Evolutionary conservation across 2,113 vertebrate genomes (phyloP).

Genomic region (Sinosuthora webbiana): DNA sequence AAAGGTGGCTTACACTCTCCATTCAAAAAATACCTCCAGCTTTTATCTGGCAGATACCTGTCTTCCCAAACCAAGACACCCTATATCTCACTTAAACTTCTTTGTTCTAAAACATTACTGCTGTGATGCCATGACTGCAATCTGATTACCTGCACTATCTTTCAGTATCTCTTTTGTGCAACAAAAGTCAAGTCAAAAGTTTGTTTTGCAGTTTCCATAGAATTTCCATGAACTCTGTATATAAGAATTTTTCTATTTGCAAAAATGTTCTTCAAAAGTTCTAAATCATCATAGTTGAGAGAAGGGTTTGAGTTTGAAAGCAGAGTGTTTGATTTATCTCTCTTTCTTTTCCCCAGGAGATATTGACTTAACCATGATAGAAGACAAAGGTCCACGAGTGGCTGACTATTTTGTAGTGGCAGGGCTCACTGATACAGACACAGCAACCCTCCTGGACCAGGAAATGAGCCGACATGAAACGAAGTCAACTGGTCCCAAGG

Average conservation of each 20-base stretch:
- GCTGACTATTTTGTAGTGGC: conserved; percentile 98
- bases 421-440: conserved; percentile 92
- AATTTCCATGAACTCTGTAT: neutral
- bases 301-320: neutral
- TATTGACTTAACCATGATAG: conserved; percentile 83
- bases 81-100: neutral
- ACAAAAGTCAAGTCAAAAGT: neutral
- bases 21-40: too few relatives aligned
- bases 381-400: conserved; percentile 96
- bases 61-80: too few relatives aligned
- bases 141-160: neutral
- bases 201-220: neutral
- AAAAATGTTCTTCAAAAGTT: neutral
- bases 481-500: conserved; percentile 89
- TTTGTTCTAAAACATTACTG: neutral
- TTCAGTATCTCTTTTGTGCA: neutral
- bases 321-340: neutral
- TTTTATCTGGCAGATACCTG: too few relatives aligned
- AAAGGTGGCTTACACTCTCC: too few relatives aligned
- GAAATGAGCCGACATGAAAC: conserved; percentile 86
- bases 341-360: conserved; percentile 54
- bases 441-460: conserved; percentile 87
- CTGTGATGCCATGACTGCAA: neutral
- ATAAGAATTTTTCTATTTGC: neutral
- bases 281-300: neutral